phyloP scores from a whole-genome alignment of 2,888 invertebrate genomes.

The Sussaba pulchella region DNA sequence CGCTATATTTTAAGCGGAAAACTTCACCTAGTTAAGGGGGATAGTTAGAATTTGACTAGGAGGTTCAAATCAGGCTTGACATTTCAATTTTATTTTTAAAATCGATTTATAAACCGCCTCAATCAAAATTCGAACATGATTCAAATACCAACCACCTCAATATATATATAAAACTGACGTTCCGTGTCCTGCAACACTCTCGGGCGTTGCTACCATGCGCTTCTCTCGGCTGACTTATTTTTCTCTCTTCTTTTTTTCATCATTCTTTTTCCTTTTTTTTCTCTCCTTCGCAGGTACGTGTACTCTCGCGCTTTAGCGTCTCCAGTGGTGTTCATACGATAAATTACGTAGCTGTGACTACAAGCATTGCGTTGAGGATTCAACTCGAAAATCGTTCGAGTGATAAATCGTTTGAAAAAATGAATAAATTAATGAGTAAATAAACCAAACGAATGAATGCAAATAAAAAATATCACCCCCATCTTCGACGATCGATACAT shows the following conservation, averaged over 20 bases:
- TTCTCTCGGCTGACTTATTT: slow-evolving; percentile 30
- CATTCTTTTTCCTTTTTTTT: slow-evolving; percentile 14
- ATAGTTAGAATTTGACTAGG: too few species aligned
- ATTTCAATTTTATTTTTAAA: too few species aligned
- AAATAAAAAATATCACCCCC: slow-evolving; percentile 5
- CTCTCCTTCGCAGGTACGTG: slow-evolving; percentile 13
- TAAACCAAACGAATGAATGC: too few species aligned
- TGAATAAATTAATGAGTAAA: too few species aligned
- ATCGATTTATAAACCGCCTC: too few species aligned
- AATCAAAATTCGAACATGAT: too few species aligned
- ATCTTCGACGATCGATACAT: slow-evolving; percentile 23
- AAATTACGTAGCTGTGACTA: slow-evolving; percentile 49
- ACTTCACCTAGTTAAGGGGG: too few species aligned
- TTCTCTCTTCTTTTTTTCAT: background rate
- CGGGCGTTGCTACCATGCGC: slow-evolving; percentile 39
- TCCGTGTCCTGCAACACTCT: too few species aligned
- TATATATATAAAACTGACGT: too few species aligned
- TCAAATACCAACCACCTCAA: too few species aligned
- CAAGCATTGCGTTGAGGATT: slow-evolving; percentile 25
- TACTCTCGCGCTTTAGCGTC: slow-evolving; percentile 55
- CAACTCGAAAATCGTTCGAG: slow-evolving; percentile 42
- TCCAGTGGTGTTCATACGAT: slow-evolving; percentile 54
- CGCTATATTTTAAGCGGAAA: too few species aligned
- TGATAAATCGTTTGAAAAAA: slow-evolving; percentile 30
- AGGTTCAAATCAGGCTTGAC: too few species aligned